Evolutionary conservation across 2,113 vertebrate species (phyloP).

Genomic region (Saguinus imperator): DNA sequence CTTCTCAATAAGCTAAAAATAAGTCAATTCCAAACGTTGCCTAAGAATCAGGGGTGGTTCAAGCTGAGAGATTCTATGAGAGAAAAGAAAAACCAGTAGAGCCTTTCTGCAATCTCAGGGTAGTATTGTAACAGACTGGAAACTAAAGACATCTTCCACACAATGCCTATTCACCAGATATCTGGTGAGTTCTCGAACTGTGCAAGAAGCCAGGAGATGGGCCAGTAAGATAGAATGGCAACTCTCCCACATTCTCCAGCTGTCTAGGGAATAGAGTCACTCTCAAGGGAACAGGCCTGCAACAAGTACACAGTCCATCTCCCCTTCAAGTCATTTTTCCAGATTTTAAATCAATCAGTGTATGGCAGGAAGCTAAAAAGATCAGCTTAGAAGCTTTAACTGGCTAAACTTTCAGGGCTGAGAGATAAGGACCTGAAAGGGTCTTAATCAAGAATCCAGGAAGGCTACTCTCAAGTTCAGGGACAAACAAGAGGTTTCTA

Average conservation of each 20-base stretch:
- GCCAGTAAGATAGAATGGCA: neutral
- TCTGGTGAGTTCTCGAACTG: neutral
- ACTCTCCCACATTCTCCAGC: neutral
- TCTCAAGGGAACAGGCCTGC: neutral
- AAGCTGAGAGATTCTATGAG: neutral
- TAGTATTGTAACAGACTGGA: neutral
- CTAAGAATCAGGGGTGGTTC: neutral
- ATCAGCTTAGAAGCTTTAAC: neutral
- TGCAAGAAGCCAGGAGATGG: neutral
- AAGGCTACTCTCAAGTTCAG: neutral
- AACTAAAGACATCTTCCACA: neutral
- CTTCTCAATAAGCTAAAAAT: slow-evolving; percentile 31
- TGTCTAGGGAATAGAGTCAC: neutral
- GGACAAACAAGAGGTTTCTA: neutral
- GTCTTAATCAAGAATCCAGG: neutral
- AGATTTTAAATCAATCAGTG: neutral
- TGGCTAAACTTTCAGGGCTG: neutral
- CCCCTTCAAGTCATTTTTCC: neutral
- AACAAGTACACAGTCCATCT: too few species aligned
- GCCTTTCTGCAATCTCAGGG: neutral
- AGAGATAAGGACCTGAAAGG: neutral
- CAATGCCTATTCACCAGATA: neutral
- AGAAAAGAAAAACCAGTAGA: neutral
- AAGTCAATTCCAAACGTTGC: slow-evolving; percentile 27
- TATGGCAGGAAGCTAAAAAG: neutral